Conservation (phyloP, 1,140 invertebrate species). For the Globodera rostochiensis region DNA sequence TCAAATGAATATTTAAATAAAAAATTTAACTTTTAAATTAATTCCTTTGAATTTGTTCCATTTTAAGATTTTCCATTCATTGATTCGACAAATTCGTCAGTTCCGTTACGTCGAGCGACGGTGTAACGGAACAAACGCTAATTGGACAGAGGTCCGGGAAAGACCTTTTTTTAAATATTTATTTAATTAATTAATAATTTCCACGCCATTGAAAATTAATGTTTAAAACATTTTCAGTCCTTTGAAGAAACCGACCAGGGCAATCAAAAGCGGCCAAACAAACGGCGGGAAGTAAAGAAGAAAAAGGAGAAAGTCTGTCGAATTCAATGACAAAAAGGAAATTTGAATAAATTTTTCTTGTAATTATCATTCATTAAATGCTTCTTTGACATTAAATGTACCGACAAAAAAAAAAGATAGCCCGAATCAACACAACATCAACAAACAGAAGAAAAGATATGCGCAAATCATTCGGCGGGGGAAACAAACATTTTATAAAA, state of each 20-base stretch:
- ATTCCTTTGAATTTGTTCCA: background rate
- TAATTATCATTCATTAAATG: too few relatives aligned
- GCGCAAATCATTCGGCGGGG: too few relatives aligned
- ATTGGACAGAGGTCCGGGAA: background rate
- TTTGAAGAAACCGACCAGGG: background rate
- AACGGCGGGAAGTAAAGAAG: slow-evolving; percentile 10
- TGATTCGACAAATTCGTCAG: slow-evolving; percentile 26
- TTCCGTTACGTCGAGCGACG: slow-evolving; percentile 9
- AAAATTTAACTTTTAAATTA: background rate
- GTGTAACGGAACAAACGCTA: background rate
- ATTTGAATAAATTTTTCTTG: background rate
- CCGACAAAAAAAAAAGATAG: too few relatives aligned
- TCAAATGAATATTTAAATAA: too few relatives aligned
- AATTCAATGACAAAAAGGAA: slow-evolving; percentile 16
- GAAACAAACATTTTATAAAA: too few relatives aligned
- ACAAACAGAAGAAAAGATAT: too few relatives aligned
- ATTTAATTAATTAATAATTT: too few relatives aligned
- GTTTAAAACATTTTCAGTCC: background rate
- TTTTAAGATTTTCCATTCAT: slow-evolving; percentile 76
- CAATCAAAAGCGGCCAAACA: slow-evolving; percentile 10
- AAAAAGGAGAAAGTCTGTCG: slow-evolving; percentile 21
- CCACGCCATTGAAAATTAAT: too few relatives aligned
- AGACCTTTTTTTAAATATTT: too few relatives aligned
- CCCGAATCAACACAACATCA: too few relatives aligned
- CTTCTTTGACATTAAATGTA: too few relatives aligned